Base-by-base conservation (phyloP, 2,797 vertebrate genomes). In the Phoxinus dragarum region DNA sequence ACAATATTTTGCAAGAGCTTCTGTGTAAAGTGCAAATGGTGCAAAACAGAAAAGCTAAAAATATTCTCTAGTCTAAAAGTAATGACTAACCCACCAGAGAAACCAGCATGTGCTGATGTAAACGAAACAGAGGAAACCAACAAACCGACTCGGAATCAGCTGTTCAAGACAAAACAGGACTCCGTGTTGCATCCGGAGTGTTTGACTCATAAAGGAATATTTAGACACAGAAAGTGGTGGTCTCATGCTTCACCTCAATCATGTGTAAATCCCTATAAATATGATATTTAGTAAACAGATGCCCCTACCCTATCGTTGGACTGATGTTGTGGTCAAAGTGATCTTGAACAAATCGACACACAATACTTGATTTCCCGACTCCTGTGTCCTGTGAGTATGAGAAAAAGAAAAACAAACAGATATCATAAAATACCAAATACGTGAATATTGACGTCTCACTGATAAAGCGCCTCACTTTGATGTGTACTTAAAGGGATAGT, bases 241-340 rank as follows among this genome's bases (percentile, higher is more conserved):
- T 80, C 21, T 59, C 67, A 84, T 64, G 42, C 69, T 82, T 79
- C n/a, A 31, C 38, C 40, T 64, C 54, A 31, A 14, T n/a, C 6
- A 6, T 40, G 54, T 42, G 44, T 5, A 68, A 67, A 47, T 21
- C 36, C 17, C 27, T 6, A 23, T 31, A 23, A 66, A 44, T 12
- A 6, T 16, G 16, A 52, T 23, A 31, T 34, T 72, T 12, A 61
- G 27, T 52, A 31, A 59, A 64, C 11, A 34, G n/a, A 23, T 27
- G 64, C 31, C 84, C 98, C 96, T 93, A 99, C 98, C 98, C 98
- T 92, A 99, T 99, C 86, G 98, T 99, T 36, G 98, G 98, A 91
- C 97, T 99, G 90, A 99, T 98, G 93, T 98, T 98, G 95, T 98
- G 98, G 91, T 99, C 98, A 91, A 99, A 99, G 91, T 98, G 97